Conservation (phyloP, 2,888 invertebrate genomes). For the Dendrolimus pini region DNA sequence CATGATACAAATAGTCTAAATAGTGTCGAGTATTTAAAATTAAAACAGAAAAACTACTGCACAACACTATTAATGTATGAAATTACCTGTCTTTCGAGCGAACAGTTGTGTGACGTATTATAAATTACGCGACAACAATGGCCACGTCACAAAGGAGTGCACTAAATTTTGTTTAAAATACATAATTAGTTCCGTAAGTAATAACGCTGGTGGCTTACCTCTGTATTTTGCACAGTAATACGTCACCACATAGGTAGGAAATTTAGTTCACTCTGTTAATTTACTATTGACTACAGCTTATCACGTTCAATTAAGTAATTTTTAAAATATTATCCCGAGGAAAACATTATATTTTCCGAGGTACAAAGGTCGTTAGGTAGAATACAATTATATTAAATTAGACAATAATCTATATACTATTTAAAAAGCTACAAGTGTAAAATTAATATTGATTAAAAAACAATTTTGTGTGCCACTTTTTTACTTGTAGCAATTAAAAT, state of each 20-base stretch:
- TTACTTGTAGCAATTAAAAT: no score
- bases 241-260: neutral
- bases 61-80: conserved; percentile 15
- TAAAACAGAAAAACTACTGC: neutral
- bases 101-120: conserved; percentile 38
- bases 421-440: no score
- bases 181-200: neutral
- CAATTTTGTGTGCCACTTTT: no score
- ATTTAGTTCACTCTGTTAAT: neutral
- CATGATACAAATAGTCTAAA: neutral
- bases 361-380: no score
- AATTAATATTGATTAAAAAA: no score
- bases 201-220: neutral
- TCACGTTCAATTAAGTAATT: no score
- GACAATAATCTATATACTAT: no score
- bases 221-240: neutral
- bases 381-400: no score
- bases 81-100: conserved; percentile 59
- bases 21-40: neutral
- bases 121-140: conserved; percentile 39
- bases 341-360: no score
- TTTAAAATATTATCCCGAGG: no score
- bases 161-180: conserved; percentile 5
- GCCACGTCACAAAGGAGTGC: neutral
- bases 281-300: no score